These are phyloP conservation scores for Temnothorax longispinosus DNA, from an alignment of 1,140 invertebrate species.

Conservation along the genomic window DNA sequence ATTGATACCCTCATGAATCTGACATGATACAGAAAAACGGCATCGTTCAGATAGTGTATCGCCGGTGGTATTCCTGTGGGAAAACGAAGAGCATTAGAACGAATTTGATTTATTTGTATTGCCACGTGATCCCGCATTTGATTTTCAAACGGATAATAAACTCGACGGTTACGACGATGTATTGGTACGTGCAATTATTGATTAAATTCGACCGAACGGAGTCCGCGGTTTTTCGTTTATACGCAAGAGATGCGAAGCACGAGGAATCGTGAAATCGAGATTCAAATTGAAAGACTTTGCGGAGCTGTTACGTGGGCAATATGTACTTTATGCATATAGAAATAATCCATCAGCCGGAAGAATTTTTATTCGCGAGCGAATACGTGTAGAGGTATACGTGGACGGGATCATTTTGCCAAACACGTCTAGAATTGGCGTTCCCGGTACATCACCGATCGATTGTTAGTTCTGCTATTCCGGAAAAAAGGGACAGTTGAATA, in stretches of 20 bases:
- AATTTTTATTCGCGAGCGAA: background rate
- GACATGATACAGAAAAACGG: constrained; percentile 45
- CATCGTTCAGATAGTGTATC: constrained; percentile 15
- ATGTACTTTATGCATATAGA: background rate
- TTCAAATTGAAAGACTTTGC: constrained; percentile 2
- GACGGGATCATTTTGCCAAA: constrained; percentile 24
- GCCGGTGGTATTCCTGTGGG: background rate
- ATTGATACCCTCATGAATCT: constrained; percentile 52
- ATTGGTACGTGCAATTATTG: constrained; percentile 10
- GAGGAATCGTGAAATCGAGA: background rate
- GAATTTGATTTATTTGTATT: constrained; percentile 18
- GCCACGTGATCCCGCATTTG: background rate
- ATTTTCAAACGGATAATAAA: constrained; percentile 9
- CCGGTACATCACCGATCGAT: background rate
- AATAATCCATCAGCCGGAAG: constrained; percentile 9
- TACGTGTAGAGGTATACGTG: background rate
- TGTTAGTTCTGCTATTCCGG: background rate
- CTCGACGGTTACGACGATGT: background rate
- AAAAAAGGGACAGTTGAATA: background rate
- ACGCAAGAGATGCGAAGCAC: background rate
- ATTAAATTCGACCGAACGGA: background rate
- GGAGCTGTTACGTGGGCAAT: background rate
- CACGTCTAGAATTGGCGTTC: constrained; percentile 29
- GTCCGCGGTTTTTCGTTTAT: background rate
- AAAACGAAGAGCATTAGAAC: constrained; percentile 12